These are phyloP conservation scores for Branchinecta lindahli DNA, from an alignment of 1,140 invertebrate species.

Conservation along the genomic window DNA sequence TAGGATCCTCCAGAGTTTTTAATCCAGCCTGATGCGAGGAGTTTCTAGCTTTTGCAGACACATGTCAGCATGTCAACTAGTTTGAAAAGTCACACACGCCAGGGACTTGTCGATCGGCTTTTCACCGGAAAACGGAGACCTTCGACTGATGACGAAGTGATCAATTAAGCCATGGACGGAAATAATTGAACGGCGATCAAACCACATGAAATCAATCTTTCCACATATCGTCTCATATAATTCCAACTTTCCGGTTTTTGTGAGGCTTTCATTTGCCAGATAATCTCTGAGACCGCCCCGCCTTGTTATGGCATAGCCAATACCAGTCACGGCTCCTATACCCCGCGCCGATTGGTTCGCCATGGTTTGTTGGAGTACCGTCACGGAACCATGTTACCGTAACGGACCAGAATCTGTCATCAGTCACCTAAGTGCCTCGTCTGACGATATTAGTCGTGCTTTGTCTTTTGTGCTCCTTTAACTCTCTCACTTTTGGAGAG, in stretches of 20 bases:
- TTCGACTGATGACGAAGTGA: background rate
- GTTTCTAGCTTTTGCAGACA: too few species aligned
- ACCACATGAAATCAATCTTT: constrained; percentile 11
- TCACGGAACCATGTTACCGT: background rate
- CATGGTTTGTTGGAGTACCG: background rate
- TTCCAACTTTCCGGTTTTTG: constrained; percentile 3
- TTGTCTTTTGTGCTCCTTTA: too few species aligned
- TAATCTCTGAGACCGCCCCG: background rate
- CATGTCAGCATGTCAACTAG: too few species aligned
- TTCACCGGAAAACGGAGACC: too few species aligned
- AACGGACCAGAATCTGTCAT: constrained; percentile 5
- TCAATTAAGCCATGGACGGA: constrained; percentile 1
- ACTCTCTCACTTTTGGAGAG: background rate
- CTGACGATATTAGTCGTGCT: background rate
- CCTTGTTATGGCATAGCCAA: background rate
- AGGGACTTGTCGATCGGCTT: too few species aligned
- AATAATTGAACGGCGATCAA: constrained; percentile 10
- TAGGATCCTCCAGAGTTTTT: too few species aligned
- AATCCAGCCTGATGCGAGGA: too few species aligned
- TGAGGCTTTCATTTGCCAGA: background rate
- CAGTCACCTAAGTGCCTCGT: constrained; percentile 7
- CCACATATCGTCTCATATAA: constrained; percentile 8
- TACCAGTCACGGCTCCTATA: background rate
- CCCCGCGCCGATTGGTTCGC: background rate
- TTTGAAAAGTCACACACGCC: too few species aligned